Conservation (phyloP, 2,888 invertebrate species). For the Leucania comma region DNA sequence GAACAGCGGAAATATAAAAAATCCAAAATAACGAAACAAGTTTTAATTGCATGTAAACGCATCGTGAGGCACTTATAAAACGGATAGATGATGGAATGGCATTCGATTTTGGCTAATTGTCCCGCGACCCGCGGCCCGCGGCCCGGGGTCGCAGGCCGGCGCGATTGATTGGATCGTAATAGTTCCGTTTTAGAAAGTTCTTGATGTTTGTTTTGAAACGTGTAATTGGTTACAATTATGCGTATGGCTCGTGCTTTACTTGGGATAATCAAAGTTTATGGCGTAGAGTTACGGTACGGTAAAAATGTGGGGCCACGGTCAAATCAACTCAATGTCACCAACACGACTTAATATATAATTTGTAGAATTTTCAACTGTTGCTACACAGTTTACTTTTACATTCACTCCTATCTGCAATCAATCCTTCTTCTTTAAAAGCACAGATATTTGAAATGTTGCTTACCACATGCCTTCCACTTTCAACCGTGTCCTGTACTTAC, state of each 20-base stretch:
- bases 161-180: conserved; percentile 61
- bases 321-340: neutral
- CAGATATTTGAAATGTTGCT: too few relatives aligned
- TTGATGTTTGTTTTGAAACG: conserved; percentile 58
- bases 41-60: conserved; percentile 69
- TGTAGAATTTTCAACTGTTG: neutral
- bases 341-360: neutral
- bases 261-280: conserved; percentile 1
- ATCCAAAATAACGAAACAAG: conserved; percentile 61
- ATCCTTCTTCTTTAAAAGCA: neutral
- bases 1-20: conserved; percentile 64
- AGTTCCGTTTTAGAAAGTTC: conserved; percentile 62
- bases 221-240: conserved; percentile 48
- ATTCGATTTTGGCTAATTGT: conserved; percentile 64
- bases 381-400: too few relatives aligned
- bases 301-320: neutral
- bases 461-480: neutral
- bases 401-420: neutral
- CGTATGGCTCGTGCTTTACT: conserved; percentile 30
- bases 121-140: conserved; percentile 56
- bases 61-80: conserved; percentile 62
- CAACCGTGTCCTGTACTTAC: neutral
- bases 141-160: conserved; percentile 57
- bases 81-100: conserved; percentile 52
- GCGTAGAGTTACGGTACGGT: neutral